Percentiles rank a stretch among this genome's conserved stretches.
Evolutionary conservation across 2,113 vertebrate species (phyloP).

Genomic region (Microcebus jonahi): DNA sequence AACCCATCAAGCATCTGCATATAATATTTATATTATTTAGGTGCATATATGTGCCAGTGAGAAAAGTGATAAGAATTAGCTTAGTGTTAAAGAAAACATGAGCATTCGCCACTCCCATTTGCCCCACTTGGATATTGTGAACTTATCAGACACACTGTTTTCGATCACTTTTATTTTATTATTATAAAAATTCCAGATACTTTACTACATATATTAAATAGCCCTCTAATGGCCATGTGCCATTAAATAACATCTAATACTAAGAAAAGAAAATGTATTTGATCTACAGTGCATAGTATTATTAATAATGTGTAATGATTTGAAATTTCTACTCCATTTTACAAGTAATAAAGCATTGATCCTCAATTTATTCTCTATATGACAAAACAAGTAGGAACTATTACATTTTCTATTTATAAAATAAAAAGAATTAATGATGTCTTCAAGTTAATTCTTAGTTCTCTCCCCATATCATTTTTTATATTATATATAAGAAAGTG

Average conservation of each 20-base stretch:
- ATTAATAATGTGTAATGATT: not conserved
- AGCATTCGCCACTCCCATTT: not conserved
- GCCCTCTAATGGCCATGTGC: not conserved
- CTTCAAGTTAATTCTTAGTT: not conserved
- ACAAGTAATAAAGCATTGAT: not conserved
- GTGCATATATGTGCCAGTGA: not conserved
- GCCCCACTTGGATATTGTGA: not conserved
- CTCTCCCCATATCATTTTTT: not conserved
- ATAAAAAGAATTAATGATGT: not conserved
- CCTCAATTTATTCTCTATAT: not conserved
- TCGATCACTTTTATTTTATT: not conserved
- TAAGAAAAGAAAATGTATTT: constrained; percentile 31
- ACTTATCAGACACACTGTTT: not conserved
- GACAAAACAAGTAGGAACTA: rapidly evolving
- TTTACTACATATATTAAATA: not conserved
- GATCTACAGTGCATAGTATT: not conserved
- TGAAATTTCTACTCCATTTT: not conserved
- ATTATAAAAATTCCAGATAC: not conserved
- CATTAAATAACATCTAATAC: not conserved
- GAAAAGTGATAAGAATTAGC: not conserved
- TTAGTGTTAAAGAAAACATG: not conserved
- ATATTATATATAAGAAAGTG: not conserved
- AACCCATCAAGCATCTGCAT: too few relatives aligned
- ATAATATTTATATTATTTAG: not conserved
- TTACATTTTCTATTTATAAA: not conserved